Conservation (phyloP, 2,113 vertebrate genomes). For the Mohoua ochrocephala region DNA sequence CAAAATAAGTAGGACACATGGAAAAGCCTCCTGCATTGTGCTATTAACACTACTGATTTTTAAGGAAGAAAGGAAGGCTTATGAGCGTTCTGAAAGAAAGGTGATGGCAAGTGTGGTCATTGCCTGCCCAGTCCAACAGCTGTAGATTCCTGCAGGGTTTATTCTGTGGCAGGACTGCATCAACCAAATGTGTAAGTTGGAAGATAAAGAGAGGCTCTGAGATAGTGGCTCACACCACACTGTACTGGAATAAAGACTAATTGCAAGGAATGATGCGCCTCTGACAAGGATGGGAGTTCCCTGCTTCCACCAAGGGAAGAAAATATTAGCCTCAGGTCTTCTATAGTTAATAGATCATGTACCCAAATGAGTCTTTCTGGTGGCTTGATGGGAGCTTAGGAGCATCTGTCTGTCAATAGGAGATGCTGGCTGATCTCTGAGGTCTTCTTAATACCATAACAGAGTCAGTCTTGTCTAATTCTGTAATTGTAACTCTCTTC, state of each 20-base stretch:
- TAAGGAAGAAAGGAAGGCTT: not conserved
- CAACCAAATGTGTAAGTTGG: not conserved
- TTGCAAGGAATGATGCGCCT: not conserved
- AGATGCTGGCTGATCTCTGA: not conserved
- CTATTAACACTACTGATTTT: not conserved
- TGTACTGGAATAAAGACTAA: not conserved
- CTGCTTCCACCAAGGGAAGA: not conserved
- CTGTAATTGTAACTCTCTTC: not conserved
- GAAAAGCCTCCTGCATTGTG: not conserved
- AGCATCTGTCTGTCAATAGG: not conserved
- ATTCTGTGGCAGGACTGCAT: not conserved
- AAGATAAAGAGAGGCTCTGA: not conserved
- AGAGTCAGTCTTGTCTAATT: not conserved
- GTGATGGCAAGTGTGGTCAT: not conserved
- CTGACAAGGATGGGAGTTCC: not conserved
- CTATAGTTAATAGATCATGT: not conserved
- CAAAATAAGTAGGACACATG: not conserved
- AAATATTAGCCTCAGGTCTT: not conserved
- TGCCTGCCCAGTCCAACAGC: not conserved
- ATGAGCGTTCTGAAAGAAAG: rapidly evolving
- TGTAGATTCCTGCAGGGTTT: not conserved
- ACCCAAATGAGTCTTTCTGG: too few species aligned
- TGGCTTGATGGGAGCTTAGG: not conserved
- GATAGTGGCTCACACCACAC: not conserved
- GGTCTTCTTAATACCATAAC: not conserved